These are phyloP conservation scores for Leptoclinus maculatus DNA, from an alignment of 2,797 vertebrate species.

Conservation along the genomic window DNA sequence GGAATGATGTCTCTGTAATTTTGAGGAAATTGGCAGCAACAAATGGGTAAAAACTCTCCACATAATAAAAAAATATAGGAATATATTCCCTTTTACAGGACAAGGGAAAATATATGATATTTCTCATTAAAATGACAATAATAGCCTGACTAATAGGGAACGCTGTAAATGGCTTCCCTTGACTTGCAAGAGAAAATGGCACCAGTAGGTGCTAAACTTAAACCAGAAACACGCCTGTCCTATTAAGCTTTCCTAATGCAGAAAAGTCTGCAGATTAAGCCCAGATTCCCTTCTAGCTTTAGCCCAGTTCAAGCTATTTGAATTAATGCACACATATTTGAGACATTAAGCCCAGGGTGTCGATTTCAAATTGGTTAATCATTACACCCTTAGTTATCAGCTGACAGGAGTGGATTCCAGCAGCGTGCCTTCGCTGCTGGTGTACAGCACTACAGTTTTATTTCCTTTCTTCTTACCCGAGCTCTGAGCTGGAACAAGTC, in stretches of 20 bases:
- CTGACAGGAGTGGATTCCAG: conserved; percentile 57
- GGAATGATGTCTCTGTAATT: background rate
- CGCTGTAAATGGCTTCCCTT: conserved; percentile 38
- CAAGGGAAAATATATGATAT: conserved; percentile 29
- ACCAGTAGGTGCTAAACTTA: conserved; percentile 45
- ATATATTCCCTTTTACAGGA: conserved; percentile 6
- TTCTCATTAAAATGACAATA: conserved; percentile 50
- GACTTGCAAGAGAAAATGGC: conserved; percentile 50
- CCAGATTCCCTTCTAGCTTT: conserved; percentile 43
- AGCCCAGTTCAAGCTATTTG: conserved; percentile 45
- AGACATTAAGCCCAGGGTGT: conserved; percentile 63
- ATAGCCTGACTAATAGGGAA: conserved; percentile 45
- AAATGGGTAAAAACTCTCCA: background rate
- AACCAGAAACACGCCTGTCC: conserved; percentile 44
- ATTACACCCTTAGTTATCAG: conserved; percentile 48
- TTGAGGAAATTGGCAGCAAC: background rate
- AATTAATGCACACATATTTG: conserved; percentile 60
- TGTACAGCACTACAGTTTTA: conserved; percentile 5
- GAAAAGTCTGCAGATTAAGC: conserved; percentile 48
- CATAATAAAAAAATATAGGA: conserved; percentile 2
- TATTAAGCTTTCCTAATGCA: conserved; percentile 53
- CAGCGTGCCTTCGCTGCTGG: conserved; percentile 16
- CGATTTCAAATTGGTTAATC: conserved; percentile 62
- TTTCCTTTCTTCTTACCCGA: conserved; percentile 27
- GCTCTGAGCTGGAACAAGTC: conserved; percentile 21